Base-by-base conservation (phyloP, 2,113 vertebrate genomes). In the Vanacampus margaritifer region DNA sequence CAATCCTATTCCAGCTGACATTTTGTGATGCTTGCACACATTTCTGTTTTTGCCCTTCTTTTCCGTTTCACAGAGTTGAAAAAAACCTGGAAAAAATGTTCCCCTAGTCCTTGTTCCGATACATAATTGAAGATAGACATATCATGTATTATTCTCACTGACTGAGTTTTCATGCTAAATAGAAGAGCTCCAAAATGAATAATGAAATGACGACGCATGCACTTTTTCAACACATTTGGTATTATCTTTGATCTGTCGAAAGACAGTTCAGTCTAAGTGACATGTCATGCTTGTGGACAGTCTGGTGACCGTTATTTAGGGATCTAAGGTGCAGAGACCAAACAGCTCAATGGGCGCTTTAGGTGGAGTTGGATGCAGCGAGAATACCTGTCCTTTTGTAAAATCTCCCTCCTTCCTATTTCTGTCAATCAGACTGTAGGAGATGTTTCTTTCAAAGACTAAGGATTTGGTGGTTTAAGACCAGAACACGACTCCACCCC, bases 381-480 rank as follows among this genome's bases (percentile, higher is more conserved):
- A 80, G 73, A 74, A 24, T 75, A 58, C 64, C 26, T 69, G 54
- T 64, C 19, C 14, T 72, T 39, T 70, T 65, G 9, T 65, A 53
- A 58, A 72, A 72, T 73, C 65, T 65, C 19, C 13, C 35, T 51
- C 46, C 59, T 68, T 72, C 64, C 73, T 68, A 46, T 79, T 37
- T 69, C 67, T 75, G 72, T 80, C 80, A 71, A 78, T 79, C 73
- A 79, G 84, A 69, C 78, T 61, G 66, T 63, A 67, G 63, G 58
- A 72, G 66, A 84, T 76, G 75, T 83, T 74, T 84, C 63, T 41
- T 59, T 82, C 71, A 86, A 54, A 13, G n/a, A 62, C 60, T 65
- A 59, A 81, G 71, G 73, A 84, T 86, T 82, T 86, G 66, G 64
- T 81, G 73, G 67, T 71, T 75, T 73, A 75, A 87, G 56, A 68